Percentiles rank a stretch among this genome's conserved stretches.
Evolutionary conservation across 2,888 invertebrate species (phyloP).

Genomic region (Agrotis puta): DNA sequence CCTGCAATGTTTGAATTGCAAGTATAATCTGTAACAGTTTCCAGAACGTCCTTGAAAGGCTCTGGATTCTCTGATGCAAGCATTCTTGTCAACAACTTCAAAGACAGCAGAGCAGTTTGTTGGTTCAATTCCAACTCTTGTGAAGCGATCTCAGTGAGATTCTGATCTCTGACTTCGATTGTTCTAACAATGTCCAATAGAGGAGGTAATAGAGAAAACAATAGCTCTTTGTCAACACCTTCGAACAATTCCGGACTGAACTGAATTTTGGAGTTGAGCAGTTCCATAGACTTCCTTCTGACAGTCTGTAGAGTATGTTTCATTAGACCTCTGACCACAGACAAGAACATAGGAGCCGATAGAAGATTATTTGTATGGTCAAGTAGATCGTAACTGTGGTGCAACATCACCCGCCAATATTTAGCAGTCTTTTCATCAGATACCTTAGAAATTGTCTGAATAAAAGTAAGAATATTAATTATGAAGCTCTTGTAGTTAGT

Average conservation of each 20-base stretch:
- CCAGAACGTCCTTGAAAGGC: constrained; percentile 93
- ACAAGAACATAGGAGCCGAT: constrained; percentile 95
- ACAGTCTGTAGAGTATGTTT: constrained; percentile 93
- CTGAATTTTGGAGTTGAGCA: constrained; percentile 95
- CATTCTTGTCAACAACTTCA: constrained; percentile 95
- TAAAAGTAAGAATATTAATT: constrained; percentile 92
- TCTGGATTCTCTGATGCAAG: constrained; percentile 93
- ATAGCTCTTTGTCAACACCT: constrained; percentile 86
- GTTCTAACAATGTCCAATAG: constrained; percentile 91
- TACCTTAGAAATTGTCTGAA: constrained; percentile 92
- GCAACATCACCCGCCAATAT: constrained; percentile 96
- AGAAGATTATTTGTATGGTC: constrained; percentile 95
- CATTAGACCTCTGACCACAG: constrained; percentile 94
- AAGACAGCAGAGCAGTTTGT: constrained; percentile 95
- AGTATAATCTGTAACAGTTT: constrained; percentile 92
- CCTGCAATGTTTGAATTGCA: constrained; percentile 88
- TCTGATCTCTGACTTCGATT: constrained; percentile 83
- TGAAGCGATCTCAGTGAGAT: constrained; percentile 73
- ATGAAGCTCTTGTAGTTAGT: constrained; percentile 93
- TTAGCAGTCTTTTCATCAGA: constrained; percentile 92
- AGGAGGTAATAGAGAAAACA: constrained; percentile 92
- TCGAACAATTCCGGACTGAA: constrained; percentile 92
- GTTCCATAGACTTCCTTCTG: constrained; percentile 95
- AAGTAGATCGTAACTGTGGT: constrained; percentile 94
- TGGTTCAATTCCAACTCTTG: constrained; percentile 93